Evolutionary conservation across 2,797 vertebrate genomes (phyloP), one percentile per base, ranked within the genome.

Genomic region (Momotus momota): DNA sequence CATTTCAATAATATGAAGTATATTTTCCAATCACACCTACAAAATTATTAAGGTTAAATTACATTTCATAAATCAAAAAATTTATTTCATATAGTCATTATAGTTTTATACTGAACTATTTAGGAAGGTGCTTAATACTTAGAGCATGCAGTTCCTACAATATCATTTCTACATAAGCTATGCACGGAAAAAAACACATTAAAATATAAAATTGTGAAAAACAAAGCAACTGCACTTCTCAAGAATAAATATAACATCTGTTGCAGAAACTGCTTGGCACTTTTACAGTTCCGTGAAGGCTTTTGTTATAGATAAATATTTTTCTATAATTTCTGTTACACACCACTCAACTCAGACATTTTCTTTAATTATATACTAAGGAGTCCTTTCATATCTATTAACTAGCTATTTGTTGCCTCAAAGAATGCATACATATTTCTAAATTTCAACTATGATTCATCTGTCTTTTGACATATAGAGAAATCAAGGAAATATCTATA

Each of bases 221-320:
- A 79, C 83, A 69, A 86, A 93, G 69, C 12, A 93, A 96, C 23
- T 93, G 78, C 60, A 95, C 58, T 97, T 97, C 91, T 81, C 93
- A 90, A 91, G 48, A 92, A 92, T 90, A 95, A 95, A 92, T 95
- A 91, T 31, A 95, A 98, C 97, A 98, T 97, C 97, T 98, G 97
- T 61, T 97, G 69, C 67, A 97, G 92, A 96, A 97, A 96, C 45
- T 95, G 75, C 54, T 96, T 98, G 96, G 97, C 96, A 96, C 57
- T 94, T 82, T n/a, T 62, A 93, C 43, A 96, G 87, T 90, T 96
- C 88, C 46, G 43, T 72, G 96, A 97, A 96, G 57, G 86, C 94
- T 89, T 97, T 41, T 89, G 72, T 77, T 93, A 45, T 58, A 92
- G 80, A 94, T 77, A 96, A 97, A 88, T 81, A 90, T 94, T 96